Evolutionary conservation across 2,797 vertebrate genomes (phyloP).

Genomic region (Semotilus atromaculatus): DNA sequence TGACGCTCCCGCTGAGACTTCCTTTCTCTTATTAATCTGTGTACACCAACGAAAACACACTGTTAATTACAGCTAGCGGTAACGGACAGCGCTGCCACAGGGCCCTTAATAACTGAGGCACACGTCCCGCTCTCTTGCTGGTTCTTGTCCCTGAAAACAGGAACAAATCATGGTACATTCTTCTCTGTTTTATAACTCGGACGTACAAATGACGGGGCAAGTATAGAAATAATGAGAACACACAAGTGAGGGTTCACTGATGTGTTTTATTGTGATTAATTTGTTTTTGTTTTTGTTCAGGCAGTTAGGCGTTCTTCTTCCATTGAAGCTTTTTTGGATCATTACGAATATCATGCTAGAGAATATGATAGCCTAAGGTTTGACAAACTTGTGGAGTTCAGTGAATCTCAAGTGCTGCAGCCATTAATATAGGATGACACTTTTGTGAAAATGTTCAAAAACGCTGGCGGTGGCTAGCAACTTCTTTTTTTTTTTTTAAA

Average conservation of each 20-base stretch:
- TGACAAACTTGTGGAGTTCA: background rate
- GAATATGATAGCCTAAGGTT: background rate
- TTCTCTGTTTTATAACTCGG: background rate
- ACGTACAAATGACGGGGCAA: background rate
- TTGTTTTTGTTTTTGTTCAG: background rate
- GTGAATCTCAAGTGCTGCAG: background rate
- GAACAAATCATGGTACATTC: constrained; percentile 61
- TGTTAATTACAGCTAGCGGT: constrained; percentile 73
- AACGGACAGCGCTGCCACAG: constrained; percentile 51
- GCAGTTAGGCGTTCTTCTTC: background rate
- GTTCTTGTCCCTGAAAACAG: constrained; percentile 57
- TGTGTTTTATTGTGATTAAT: background rate
- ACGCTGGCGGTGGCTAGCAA: no score
- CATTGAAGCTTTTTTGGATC: no score
- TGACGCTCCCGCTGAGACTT: constrained; percentile 55
- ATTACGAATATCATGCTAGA: constrained; percentile 2
- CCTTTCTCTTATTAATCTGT: constrained; percentile 65
- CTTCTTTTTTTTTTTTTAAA: no score
- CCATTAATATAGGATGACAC: background rate
- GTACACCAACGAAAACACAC: constrained; percentile 67
- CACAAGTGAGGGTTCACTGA: background rate
- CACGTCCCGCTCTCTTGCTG: constrained; percentile 62
- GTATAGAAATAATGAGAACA: background rate
- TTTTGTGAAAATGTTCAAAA: no score
- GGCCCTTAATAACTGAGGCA: constrained; percentile 70